Percentiles rank a stretch among this genome's conserved stretches.
Conservation (phyloP, 2,888 invertebrate species). For the Orgyia antiqua region DNA sequence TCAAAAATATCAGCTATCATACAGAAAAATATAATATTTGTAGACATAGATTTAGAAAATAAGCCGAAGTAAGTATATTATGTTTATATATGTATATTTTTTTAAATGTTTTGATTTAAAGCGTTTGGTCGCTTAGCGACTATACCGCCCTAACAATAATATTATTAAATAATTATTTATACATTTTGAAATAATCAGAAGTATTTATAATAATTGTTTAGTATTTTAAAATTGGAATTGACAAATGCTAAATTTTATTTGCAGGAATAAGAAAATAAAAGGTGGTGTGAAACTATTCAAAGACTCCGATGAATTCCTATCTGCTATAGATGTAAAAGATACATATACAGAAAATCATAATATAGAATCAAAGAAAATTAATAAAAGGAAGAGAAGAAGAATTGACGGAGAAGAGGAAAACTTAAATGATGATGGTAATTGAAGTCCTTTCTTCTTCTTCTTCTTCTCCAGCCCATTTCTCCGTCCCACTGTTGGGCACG, state of each 20-base stretch:
- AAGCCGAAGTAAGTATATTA: constrained; percentile 36
- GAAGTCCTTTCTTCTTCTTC: too few relatives aligned
- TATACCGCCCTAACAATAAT: background rate
- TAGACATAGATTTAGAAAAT: constrained; percentile 35
- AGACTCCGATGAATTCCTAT: constrained; percentile 53
- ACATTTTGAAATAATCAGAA: too few relatives aligned
- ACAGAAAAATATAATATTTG: constrained; percentile 59
- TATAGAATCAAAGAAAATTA: constrained; percentile 42
- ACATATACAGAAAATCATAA: constrained; percentile 53
- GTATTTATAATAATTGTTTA: background rate
- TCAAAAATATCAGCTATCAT: constrained; percentile 70
- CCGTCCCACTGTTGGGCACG: too few relatives aligned
- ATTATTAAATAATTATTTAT: background rate
- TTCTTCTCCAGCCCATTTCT: too few relatives aligned
- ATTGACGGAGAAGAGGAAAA: constrained; percentile 28
- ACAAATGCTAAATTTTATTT: background rate
- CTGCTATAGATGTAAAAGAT: constrained; percentile 50
- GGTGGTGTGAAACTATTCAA: constrained; percentile 70
- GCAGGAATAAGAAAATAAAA: constrained; percentile 53
- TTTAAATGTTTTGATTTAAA: too few relatives aligned
- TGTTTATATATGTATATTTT: too few relatives aligned
- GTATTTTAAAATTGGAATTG: background rate
- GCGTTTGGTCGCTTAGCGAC: too few relatives aligned
- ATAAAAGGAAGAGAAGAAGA: constrained; percentile 35
- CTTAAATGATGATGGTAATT: constrained; percentile 41